Evolutionary conservation across 1,140 invertebrate species (phyloP).

Genomic region (Neoseiulus cucumeris): DNA sequence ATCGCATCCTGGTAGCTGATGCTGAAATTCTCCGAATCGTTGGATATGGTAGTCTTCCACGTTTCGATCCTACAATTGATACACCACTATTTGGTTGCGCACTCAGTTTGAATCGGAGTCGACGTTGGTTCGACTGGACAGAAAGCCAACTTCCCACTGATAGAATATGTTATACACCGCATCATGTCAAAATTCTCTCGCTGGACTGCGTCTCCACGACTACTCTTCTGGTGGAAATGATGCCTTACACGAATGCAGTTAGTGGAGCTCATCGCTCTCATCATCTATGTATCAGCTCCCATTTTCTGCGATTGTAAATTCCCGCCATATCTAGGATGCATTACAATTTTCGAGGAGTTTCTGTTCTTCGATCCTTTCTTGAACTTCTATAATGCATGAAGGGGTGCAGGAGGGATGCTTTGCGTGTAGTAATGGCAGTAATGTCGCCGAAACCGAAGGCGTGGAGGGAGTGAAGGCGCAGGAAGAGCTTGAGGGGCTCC

Average conservation of each 20-base stretch:
- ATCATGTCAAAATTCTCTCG: constrained; percentile 36
- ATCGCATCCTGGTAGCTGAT: constrained; percentile 92
- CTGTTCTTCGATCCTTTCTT: constrained; percentile 73
- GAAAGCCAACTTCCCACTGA: constrained; percentile 40
- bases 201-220: constrained; percentile 33
- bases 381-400: too few species aligned
- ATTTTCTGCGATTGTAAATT: constrained; percentile 81
- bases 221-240: constrained; percentile 38
- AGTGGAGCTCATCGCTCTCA: constrained; percentile 59
- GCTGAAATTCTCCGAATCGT: constrained; percentile 84
- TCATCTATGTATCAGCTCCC: constrained; percentile 70
- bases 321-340: constrained; percentile 78
- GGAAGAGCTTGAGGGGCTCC: too few species aligned
- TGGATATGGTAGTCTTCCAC: constrained; percentile 83
- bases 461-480: too few species aligned
- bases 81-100: constrained; percentile 82
- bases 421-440: too few species aligned
- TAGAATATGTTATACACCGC: constrained; percentile 69
- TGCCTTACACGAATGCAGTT: constrained; percentile 36
- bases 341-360: constrained; percentile 68
- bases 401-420: too few species aligned
- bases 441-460: too few species aligned
- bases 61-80: constrained; percentile 80
- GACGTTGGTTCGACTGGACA: constrained; percentile 52
- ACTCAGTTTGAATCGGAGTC: constrained; percentile 77